These are phyloP conservation scores for Drosophila trapezifrons DNA, from an alignment of 1,140 invertebrate species.

Conservation along the genomic window DNA sequence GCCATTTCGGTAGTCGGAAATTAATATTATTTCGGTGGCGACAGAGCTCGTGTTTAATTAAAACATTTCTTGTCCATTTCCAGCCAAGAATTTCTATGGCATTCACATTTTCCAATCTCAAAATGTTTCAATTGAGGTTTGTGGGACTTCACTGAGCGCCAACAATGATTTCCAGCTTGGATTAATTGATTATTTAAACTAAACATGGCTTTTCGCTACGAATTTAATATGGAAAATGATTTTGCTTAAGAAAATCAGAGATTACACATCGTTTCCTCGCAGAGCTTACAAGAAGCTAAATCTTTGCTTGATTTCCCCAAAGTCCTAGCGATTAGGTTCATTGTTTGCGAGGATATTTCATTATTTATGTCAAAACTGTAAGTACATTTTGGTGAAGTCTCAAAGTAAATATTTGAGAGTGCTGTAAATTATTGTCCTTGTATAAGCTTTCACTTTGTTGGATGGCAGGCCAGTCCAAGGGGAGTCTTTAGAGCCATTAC, in stretches of 20 bases:
- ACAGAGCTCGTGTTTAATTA: constrained; percentile 23
- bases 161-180: background rate
- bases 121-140: constrained; percentile 24
- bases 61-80: constrained; percentile 13
- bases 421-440: background rate
- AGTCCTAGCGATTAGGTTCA: background rate
- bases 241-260: background rate
- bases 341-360: background rate
- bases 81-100: constrained; percentile 13
- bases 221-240: background rate
- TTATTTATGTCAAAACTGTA: background rate
- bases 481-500: constrained; percentile 21
- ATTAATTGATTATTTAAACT: constrained; percentile 4
- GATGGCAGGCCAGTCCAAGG: background rate
- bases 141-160: constrained; percentile 6
- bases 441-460: background rate
- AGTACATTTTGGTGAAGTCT: constrained; percentile 2
- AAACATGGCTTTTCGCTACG: background rate
- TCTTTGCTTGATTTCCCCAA: background rate
- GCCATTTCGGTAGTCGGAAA: constrained; percentile 7
- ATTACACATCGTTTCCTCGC: too few species aligned
- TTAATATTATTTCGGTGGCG: constrained; percentile 12
- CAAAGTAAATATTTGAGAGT: constrained; percentile 1
- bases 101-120: constrained; percentile 5
- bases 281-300: background rate